A percentile compares a stretch with the other conserved stretches of the same genome.
Evolutionary conservation across 2,113 vertebrate genomes (phyloP).

Genomic region (Cettia cetti): DNA sequence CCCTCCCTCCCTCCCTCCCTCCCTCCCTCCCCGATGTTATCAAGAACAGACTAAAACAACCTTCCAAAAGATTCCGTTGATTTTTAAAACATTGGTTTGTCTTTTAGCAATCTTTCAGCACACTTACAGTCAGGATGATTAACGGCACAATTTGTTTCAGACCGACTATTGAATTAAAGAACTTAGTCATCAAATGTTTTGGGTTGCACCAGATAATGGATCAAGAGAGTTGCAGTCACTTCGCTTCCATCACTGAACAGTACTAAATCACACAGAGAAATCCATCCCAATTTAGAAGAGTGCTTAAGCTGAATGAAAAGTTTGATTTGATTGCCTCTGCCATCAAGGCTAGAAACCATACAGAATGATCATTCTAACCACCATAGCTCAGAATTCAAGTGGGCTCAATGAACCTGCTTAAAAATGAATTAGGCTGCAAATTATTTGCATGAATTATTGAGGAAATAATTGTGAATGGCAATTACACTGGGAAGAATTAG

Average conservation of each 20-base stretch:
- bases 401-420: background rate
- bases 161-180: background rate
- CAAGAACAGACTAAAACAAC: background rate
- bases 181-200: constrained; percentile 5
- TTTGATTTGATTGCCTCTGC: constrained; percentile 4
- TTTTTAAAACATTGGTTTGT: background rate
- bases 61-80: background rate
- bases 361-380: background rate
- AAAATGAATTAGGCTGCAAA: background rate
- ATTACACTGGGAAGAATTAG: background rate
- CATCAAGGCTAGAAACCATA: background rate
- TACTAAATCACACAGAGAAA: background rate
- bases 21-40: background rate
- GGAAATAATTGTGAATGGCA: constrained; percentile 7
- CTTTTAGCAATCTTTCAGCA: background rate
- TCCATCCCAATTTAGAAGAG: background rate
- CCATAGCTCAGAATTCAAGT: background rate
- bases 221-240: background rate
- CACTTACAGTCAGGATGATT: background rate
- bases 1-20: too few relatives aligned
- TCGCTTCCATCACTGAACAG: background rate
- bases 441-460: constrained; percentile 16
- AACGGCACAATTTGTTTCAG: background rate
- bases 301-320: background rate
- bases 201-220: background rate